Percentiles rank a stretch among this genome's conserved stretches.
Evolutionary conservation across 2,113 vertebrate genomes (phyloP).

Genomic region (Misgurnus mizolepis): DNA sequence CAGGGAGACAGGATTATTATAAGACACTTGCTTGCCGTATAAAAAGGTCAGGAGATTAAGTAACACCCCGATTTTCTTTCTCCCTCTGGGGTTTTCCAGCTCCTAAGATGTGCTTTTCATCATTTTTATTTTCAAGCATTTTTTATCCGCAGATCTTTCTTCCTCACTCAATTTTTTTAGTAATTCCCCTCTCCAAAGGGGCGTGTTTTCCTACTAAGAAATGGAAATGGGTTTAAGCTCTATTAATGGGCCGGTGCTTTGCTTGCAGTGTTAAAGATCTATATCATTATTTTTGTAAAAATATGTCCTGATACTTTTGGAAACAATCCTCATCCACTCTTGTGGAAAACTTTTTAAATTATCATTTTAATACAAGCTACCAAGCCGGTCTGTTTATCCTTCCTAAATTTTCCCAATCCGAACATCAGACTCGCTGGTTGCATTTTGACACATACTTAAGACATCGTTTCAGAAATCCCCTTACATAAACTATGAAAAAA

Average conservation of each 20-base stretch:
- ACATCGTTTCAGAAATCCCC: not conserved
- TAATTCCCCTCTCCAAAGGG: constrained; percentile 24
- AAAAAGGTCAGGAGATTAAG: constrained; percentile 54
- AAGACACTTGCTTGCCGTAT: constrained; percentile 41
- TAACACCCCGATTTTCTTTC: constrained; percentile 47
- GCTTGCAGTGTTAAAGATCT: not conserved
- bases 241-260: constrained; percentile 19
- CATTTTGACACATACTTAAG: not conserved
- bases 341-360: not conserved
- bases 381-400: not conserved
- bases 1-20: constrained; percentile 20
- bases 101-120: constrained; percentile 47
- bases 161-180: constrained; percentile 22
- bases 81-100: constrained; percentile 43
- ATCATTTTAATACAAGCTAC: not conserved
- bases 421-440: not conserved
- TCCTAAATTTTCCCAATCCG: not conserved
- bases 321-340: not conserved
- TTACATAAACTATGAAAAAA: constrained; percentile 8
- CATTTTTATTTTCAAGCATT: constrained; percentile 54
- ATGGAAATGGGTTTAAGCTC: constrained; percentile 23
- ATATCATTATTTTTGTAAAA: constrained; percentile 31
- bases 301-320: constrained; percentile 26
- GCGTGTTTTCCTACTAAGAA: constrained; percentile 27
- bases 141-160: constrained; percentile 19